These are phyloP conservation scores for Podabrus alpinus DNA, from an alignment of 2,888 invertebrate species.

Conservation along the genomic window DNA sequence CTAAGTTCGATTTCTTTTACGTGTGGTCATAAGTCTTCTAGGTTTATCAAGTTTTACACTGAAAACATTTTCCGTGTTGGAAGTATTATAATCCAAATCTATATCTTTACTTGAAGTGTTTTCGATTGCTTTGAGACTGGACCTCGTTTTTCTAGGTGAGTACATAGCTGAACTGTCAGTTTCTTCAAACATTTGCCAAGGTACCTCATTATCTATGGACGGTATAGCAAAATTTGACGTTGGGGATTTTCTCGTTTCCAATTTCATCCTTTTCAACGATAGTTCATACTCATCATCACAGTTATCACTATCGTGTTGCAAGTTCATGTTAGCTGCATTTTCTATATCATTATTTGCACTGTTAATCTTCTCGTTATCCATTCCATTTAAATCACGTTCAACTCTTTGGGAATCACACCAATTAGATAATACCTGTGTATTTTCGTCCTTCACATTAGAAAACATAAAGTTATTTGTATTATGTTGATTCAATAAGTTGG, in stretches of 20 bases:
- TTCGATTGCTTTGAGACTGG: constrained; percentile 12
- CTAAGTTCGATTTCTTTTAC: neutral
- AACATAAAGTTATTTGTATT: neutral
- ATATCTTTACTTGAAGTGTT: neutral
- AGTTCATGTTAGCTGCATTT: neutral
- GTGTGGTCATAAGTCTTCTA: constrained; percentile 12
- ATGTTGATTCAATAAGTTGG: neutral
- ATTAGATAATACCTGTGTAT: neutral
- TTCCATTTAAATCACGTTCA: neutral
- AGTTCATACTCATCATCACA: neutral
- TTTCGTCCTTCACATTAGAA: neutral
- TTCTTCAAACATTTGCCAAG: constrained; percentile 1
- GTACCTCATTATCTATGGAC: neutral
- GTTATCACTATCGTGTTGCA: neutral
- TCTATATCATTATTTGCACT: neutral
- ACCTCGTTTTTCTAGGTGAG: constrained; percentile 32
- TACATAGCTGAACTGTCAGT: constrained; percentile 1
- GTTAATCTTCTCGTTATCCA: neutral
- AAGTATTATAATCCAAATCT: constrained; percentile 2
- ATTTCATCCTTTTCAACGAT: neutral
- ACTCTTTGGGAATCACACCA: neutral
- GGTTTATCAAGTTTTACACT: constrained; percentile 10
- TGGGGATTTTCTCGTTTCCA: neutral
- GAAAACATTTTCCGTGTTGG: neutral
- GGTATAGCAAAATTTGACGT: neutral